Conservation (phyloP, 2,113 vertebrate species). For the Cryptomyrus ogoouensis region DNA sequence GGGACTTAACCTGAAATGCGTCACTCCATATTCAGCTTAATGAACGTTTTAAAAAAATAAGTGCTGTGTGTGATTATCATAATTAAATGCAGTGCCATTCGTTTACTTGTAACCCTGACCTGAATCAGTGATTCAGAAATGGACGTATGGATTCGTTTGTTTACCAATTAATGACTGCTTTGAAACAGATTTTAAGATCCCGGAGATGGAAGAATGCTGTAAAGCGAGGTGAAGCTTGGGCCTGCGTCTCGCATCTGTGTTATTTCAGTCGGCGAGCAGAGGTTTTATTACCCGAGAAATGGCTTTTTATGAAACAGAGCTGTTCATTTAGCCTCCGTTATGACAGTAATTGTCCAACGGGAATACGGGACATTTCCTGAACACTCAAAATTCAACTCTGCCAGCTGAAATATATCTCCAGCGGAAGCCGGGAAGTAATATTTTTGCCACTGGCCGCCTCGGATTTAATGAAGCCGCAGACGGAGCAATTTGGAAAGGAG, state of each 20-base stretch:
- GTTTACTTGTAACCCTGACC: neutral
- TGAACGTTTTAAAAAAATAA: neutral
- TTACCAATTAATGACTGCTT: neutral
- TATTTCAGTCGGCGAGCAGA: neutral
- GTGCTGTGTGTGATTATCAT: neutral
- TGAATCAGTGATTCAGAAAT: neutral
- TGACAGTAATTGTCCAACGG: slow-evolving; percentile 13
- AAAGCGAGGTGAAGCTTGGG: neutral
- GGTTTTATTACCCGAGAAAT: neutral
- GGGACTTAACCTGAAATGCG: neutral
- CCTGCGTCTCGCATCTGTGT: neutral
- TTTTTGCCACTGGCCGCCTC: neutral
- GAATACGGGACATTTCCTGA: slow-evolving; percentile 1
- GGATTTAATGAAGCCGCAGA: neutral
- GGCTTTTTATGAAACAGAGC: neutral
- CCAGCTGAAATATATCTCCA: neutral
- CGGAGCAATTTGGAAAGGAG: no score
- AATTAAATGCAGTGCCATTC: neutral
- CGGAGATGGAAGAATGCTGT: no score
- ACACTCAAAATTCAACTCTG: neutral
- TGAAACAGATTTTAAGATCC: neutral
- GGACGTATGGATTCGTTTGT: neutral
- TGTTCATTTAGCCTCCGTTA: neutral
- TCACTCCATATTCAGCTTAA: neutral
- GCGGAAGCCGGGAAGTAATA: neutral